Base-by-base conservation (phyloP, 2,888 invertebrate species). In the Meandrusa payeni region DNA sequence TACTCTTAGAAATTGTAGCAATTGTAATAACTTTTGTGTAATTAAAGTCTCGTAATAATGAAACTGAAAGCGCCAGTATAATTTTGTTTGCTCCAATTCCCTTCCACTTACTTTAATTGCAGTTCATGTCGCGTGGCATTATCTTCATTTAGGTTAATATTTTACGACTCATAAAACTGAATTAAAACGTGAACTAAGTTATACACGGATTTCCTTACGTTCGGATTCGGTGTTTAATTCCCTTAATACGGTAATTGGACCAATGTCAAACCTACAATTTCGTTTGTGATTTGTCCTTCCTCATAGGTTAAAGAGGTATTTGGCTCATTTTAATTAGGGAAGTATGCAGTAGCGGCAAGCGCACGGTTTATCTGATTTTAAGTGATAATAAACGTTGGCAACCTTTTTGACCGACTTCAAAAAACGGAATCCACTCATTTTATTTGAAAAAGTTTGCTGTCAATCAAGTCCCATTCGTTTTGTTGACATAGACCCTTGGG, bases 61-160 rank as follows among this genome's bases (percentile, higher is more conserved):
- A 52, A 53, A 51, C 47, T 49, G 49, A 52, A 47, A 52, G 44
- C 50, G 50, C 50, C 50, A 48, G 46, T 36, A 54, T 61, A 58
- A 64, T 69, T 63, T 41, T 61, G 48, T 61, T 57, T 60, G 61
- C 59, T 63, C 64, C 59, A 69, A 57, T 69, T 67, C 53, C 55
- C 57, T 48, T 50, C 57, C 57, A 68, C 67, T 68, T 64, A 58
- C 56, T 61, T 57, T 68, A 70, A 70, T 69, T 66, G 59, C 55
- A 58, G 57, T 59, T 59, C 56, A 58, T 52, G 66, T 55, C 46
- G 54, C 55, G 53, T 55, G 53, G 52, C 55, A 59, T 62, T 59
- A 61, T 67, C 69, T 64, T 59, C 59, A 66, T 69, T 72, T 66
- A 58, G 59, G 66, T 70, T 57, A 62, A 57, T 66, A 56, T 64